These are phyloP conservation scores for Anabacerthia variegaticeps DNA, from an alignment of 2,797 vertebrate genomes.

Conservation along the genomic window DNA sequence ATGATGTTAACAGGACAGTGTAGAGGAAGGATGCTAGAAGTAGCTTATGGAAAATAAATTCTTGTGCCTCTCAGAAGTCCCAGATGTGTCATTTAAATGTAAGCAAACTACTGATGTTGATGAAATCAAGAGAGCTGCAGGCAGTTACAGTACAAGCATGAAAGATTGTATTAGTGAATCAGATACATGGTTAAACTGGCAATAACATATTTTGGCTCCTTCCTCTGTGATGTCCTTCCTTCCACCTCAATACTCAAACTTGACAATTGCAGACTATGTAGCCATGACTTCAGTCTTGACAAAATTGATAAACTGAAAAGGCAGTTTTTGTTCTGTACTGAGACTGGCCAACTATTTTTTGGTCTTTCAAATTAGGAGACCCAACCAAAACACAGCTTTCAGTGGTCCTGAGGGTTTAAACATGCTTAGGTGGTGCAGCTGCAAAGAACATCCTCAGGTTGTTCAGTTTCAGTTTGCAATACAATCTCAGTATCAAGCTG, in stretches of 20 bases:
- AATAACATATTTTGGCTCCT: not conserved
- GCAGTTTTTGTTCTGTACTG: not conserved
- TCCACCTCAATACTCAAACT: not conserved
- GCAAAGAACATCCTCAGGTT: not conserved
- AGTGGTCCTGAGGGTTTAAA: not conserved
- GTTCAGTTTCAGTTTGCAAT: not conserved
- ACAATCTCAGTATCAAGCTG: not conserved
- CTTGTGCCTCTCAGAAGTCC: not conserved
- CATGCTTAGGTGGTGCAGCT: not conserved
- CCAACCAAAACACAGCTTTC: not conserved
- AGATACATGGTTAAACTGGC: not conserved
- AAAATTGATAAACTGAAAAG: not conserved
- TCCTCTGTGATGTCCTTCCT: not conserved
- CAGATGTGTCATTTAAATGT: not conserved
- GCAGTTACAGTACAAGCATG: not conserved
- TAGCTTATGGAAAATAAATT: not conserved
- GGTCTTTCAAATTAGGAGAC: not conserved
- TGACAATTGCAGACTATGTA: not conserved
- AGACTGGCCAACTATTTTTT: not conserved
- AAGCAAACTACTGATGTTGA: not conserved
- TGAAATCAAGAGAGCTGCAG: not conserved
- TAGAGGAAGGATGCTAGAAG: not conserved
- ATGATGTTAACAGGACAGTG: not conserved
- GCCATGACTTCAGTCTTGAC: not conserved
- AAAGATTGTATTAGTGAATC: conserved; percentile 9